phyloP scores from a whole-genome alignment of 2,113 vertebrate species.

The Amphiprion ocellaris region DNA sequence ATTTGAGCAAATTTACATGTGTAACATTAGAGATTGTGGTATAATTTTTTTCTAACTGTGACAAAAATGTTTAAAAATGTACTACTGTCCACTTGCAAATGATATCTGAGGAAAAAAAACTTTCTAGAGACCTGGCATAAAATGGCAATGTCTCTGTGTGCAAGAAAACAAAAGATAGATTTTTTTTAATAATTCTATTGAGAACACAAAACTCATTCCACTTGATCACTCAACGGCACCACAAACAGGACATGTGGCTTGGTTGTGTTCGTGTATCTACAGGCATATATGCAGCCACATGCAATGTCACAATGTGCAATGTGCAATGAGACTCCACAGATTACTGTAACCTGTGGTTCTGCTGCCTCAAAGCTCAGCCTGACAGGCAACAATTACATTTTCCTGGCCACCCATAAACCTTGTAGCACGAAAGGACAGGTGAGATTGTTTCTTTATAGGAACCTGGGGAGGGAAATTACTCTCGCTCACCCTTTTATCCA shows the following conservation, averaged over 20 bases:
- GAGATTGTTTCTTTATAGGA: conserved; percentile 62
- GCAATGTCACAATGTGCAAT: too few relatives aligned
- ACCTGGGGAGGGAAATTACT: conserved; percentile 33
- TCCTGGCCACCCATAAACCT: conserved; percentile 54
- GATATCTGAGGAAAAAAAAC: background rate
- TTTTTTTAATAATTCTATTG: conserved; percentile 42
- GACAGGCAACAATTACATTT: conserved; percentile 57
- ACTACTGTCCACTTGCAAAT: background rate
- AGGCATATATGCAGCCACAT: background rate
- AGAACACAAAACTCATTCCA: conserved; percentile 59
- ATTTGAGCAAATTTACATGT: too few relatives aligned
- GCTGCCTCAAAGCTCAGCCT: conserved; percentile 42
- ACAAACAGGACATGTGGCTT: conserved; percentile 45
- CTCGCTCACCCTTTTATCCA: conserved; percentile 26
- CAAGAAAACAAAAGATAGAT: conserved; percentile 6
- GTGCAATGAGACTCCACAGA: conserved; percentile 50
- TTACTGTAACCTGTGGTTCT: conserved; percentile 56
- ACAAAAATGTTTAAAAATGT: background rate
- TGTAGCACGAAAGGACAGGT: conserved; percentile 49
- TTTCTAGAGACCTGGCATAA: background rate
- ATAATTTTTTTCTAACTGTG: too few relatives aligned
- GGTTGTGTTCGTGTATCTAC: conserved; percentile 4
- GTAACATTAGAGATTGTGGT: background rate
- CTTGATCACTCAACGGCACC: conserved; percentile 48
- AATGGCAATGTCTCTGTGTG: conserved; percentile 6